Base-by-base conservation (phyloP, 1,140 invertebrate species). In the Drosophila mauritiana region DNA sequence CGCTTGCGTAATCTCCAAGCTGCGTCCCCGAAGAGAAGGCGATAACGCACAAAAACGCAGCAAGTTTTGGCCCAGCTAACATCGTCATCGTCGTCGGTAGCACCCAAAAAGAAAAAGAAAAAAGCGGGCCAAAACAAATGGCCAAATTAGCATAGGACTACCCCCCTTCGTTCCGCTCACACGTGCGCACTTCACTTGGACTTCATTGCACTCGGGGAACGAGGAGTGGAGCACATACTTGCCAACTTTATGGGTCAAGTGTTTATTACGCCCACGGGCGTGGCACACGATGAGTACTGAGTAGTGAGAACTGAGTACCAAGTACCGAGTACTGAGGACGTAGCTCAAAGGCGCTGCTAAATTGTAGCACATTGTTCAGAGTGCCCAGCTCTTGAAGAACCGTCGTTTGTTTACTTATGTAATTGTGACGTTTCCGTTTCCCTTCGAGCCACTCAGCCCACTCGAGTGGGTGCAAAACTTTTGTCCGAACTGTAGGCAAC, bases 351-450 rank as follows among this genome's bases (percentile, higher is more conserved):
- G 42, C 62, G 53, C 57, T 70, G 75, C 79, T 79, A 79, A 79
- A 89, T 83, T 89, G 84, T 89, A 89, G 53, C 84, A 89, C 84
- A 89, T 86, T 88, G 83, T 86, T 79, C 58, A 36, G 34, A 61
- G 76, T 42, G 39, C 56, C 36, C 22, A 10, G 39, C 42, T 53
- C 79, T 52, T 46, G 52, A 73, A 57, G 64, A 86, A 76, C 88
- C 88, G 84, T 88, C 88, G 84, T 88, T 79, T 86, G 84, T 79
- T 88, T 88, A 88, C 83, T 88, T 88, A 86, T 86, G 83, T 82
- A 86, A 86, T 88, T 88, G 84, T 86, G 36, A 83, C 83, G 59
- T 48, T 78, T 78, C 61, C 59, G 64, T 70, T 69, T 54, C 62
- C 68, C 15, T 39, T 51, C 27, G 27, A 31, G 8, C 34, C 46